Evolutionary conservation across 2,113 vertebrate genomes (phyloP).

Genomic region (Neomonachus schauinslandi): DNA sequence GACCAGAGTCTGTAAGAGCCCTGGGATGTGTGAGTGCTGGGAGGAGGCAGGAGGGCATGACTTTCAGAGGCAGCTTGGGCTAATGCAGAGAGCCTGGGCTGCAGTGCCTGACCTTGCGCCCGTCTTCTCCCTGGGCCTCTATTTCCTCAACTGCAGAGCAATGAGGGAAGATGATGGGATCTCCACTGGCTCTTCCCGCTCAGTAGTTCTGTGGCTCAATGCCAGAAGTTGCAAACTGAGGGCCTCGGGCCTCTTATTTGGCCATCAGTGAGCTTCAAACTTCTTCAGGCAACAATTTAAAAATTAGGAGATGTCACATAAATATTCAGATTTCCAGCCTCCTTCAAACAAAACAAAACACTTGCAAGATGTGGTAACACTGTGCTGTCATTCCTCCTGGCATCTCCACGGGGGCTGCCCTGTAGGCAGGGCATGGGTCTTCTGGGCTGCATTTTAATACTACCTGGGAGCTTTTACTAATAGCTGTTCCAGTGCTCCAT

Average conservation of each 20-base stretch:
- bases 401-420: not conserved
- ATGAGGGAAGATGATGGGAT: not conserved
- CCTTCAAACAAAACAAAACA: not conserved
- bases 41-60: not conserved
- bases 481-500: not conserved
- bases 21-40: accelerated
- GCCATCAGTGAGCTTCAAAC: not conserved
- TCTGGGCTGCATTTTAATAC: not conserved
- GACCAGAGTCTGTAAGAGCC: not conserved
- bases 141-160: not conserved
- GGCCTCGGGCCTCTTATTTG: not conserved
- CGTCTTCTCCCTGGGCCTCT: not conserved
- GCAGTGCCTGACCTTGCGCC: not conserved
- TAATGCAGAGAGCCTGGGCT: not conserved
- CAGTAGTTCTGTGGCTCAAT: not conserved
- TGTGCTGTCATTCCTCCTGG: not conserved
- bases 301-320: not conserved
- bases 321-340: conserved; percentile 2
- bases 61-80: not conserved
- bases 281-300: not conserved
- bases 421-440: not conserved
- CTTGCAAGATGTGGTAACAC: not conserved
- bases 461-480: not conserved
- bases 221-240: not conserved
- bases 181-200: not conserved